These are phyloP conservation scores for Diadumene lineata DNA, from an alignment of 92 coral and sea anemone genomes.

Conservation along the genomic window DNA sequence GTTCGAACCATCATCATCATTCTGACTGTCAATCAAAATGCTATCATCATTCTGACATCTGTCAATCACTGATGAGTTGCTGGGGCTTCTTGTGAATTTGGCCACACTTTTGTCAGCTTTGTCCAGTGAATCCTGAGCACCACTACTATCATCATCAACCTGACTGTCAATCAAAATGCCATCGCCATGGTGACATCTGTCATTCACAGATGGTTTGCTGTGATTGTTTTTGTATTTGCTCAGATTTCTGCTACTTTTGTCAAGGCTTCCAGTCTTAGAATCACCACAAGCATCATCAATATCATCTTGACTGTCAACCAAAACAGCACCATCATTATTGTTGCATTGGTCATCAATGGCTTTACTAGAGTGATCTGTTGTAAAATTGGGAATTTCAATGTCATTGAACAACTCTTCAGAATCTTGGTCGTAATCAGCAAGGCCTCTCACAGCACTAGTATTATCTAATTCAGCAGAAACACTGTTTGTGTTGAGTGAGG, in stretches of 20 bases:
- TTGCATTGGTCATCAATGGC: too few species aligned
- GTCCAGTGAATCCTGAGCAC: neutral
- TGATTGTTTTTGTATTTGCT: neutral
- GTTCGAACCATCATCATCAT: conserved; percentile 13
- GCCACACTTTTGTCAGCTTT: too few species aligned
- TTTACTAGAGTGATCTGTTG: neutral
- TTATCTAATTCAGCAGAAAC: neutral
- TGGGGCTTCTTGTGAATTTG: too few species aligned
- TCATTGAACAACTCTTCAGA: conserved; percentile 9
- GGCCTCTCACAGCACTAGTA: neutral
- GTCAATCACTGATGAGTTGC: too few species aligned
- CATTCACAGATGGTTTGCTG: conserved; percentile 4
- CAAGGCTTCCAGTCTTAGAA: too few species aligned
- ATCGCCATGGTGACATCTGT: conserved; percentile 11
- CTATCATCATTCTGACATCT: conserved; percentile 19
- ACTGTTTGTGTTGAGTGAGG: neutral
- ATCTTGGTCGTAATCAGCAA: too few species aligned
- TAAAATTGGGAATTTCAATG: conserved; percentile 27
- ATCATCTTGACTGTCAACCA: conserved; percentile 54
- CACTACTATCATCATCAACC: conserved; percentile 35
- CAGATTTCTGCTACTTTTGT: neutral
- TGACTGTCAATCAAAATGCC: conserved; percentile 54
- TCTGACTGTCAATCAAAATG: conserved; percentile 56
- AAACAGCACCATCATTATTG: conserved; percentile 30
- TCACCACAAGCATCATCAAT: conserved; percentile 29